Evolutionary conservation across 1,140 invertebrate genomes (phyloP), one percentile per base, ranked within the genome.

Genomic region (Gonatopus flavifemur): DNA sequence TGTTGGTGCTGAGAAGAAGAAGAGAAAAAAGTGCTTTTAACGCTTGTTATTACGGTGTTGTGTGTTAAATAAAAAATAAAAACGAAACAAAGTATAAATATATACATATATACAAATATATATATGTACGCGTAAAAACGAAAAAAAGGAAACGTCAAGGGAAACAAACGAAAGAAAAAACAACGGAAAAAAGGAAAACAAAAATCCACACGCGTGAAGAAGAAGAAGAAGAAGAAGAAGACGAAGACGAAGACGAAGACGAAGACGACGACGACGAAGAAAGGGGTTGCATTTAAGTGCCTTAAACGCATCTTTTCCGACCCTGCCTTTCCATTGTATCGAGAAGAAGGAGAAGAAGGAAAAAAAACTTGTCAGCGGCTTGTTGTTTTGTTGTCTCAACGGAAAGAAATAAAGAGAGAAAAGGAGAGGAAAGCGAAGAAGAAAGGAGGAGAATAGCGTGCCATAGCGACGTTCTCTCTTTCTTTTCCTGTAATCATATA

Each of bases 381-480:
- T n/a, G n/a, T n/a, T n/a, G n/a, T n/a, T n/a, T n/a, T n/a, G n/a
- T n/a, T n/a, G n/a, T n/a, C n/a, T n/a, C n/a, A n/a, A n/a, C n/a
- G 42, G 46, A 47, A 28, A 43, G 52, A 47, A 33, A 40, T 35
- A 46, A 25, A 48, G 39, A 36, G 30, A 45, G 39, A 25, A 13
- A 40, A 46, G 36, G 43, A 15, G 40, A 21, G 18, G 21, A 28
- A 30, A 39, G 15, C 41, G 32, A 30, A 33, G 43, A 40, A 46
- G 47, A 57, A 37, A 53, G 42, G 41, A 30, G 25, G 36, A 52
- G 35, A 45, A 19, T 59, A 51, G 51, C 49, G 55, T 50, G 54
- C 45, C 50, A 59, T 53, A 44, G 24, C 42, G 47, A 28, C 44
- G 50, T 48, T 48, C n/a, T n/a, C n/a, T n/a, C n/a, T n/a, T n/a